Conservation (phyloP, 2,888 invertebrate species). For the Selenia dentaria region DNA sequence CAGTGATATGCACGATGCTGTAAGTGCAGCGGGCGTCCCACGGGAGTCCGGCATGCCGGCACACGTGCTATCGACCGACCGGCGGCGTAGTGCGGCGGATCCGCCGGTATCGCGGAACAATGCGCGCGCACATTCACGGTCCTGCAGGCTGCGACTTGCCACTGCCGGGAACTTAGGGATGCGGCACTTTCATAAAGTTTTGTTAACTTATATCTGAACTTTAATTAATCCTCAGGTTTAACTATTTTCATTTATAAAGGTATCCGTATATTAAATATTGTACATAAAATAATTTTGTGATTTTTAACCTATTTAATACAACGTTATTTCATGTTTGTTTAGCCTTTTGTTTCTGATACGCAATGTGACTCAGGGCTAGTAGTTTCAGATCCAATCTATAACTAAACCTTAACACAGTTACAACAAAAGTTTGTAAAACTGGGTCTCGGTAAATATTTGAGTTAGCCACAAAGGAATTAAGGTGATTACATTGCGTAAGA, state of each 20-base stretch:
- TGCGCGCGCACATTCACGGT: constrained; percentile 40
- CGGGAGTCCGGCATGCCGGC: constrained; percentile 19
- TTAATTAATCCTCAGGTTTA: too few species aligned
- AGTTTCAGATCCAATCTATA: too few species aligned
- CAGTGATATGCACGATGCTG: background rate
- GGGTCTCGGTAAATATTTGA: constrained; percentile 12
- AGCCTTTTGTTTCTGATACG: too few species aligned
- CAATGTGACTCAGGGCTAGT: too few species aligned
- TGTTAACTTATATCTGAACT: too few species aligned
- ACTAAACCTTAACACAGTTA: too few species aligned
- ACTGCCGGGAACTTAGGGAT: constrained; percentile 20
- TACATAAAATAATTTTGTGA: too few species aligned
- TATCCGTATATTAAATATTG: too few species aligned
- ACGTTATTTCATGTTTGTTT: too few species aligned
- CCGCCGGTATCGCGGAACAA: constrained; percentile 16
- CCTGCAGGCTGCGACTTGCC: background rate
- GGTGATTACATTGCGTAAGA: constrained; percentile 19
- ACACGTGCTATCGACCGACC: constrained; percentile 61
- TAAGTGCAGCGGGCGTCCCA: constrained; percentile 16
- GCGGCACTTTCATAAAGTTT: constrained; percentile 16
- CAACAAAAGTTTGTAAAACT: too few species aligned
- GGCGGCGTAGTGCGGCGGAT: constrained; percentile 34
- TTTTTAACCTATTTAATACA: too few species aligned
- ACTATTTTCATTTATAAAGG: too few species aligned
- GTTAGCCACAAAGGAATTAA: constrained; percentile 2